Percentiles rank a stretch among this genome's conserved stretches.
Evolutionary conservation across 2,888 invertebrate genomes (phyloP).

Genomic region (Formica aserva): DNA sequence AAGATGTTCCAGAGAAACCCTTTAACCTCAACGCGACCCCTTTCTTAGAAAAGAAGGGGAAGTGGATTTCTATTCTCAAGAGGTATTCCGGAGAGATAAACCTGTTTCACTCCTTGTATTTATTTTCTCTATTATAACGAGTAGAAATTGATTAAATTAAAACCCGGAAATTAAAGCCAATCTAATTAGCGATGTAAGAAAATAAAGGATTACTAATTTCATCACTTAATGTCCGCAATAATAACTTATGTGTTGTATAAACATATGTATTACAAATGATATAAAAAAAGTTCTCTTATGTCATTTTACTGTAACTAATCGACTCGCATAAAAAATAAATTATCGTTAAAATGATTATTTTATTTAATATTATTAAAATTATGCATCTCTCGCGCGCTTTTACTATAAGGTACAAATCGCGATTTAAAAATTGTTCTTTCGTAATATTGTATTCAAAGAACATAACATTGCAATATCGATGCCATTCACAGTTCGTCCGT

Average conservation of each 20-base stretch:
- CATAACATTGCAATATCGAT: slow-evolving; percentile 2
- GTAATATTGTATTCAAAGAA: background rate
- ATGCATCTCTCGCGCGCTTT: background rate
- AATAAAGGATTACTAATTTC: background rate
- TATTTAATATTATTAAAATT: background rate
- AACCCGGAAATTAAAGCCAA: background rate
- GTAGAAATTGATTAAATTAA: background rate
- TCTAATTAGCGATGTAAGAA: background rate
- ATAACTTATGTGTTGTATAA: background rate
- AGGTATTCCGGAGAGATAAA: slow-evolving; percentile 16
- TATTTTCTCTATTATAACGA: background rate
- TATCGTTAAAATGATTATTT: background rate
- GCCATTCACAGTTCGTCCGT: background rate
- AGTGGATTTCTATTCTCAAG: slow-evolving; percentile 10
- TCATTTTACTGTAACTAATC: background rate
- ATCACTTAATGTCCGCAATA: background rate
- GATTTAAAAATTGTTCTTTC: background rate
- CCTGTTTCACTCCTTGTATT: slow-evolving; percentile 5
- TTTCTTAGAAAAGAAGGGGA: slow-evolving; percentile 1
- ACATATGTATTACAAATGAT: background rate
- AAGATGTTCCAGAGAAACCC: background rate
- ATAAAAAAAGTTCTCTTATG: background rate
- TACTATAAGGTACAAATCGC: background rate
- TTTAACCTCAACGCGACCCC: slow-evolving; percentile 8
- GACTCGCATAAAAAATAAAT: background rate